A percentile compares a stretch with the other conserved stretches of the same genome.
These are phyloP conservation scores for Leuciscus idus DNA, from an alignment of 2,113 vertebrate species.

Conservation along the genomic window DNA sequence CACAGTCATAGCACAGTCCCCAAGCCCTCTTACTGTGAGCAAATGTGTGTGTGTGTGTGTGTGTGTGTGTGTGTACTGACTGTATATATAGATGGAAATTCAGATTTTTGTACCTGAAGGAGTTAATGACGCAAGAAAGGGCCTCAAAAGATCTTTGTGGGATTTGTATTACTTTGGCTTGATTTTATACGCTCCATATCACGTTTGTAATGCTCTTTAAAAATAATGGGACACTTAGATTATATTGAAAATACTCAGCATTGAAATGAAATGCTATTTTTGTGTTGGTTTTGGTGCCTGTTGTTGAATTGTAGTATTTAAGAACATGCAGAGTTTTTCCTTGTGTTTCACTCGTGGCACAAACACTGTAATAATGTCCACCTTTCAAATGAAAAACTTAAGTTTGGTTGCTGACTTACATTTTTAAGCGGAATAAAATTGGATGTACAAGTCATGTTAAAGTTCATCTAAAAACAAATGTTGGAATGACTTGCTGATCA, in stretches of 20 bases:
- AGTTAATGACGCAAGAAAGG: slow-evolving; percentile 23
- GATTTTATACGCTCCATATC: neutral
- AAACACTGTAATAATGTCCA: neutral
- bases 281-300: neutral
- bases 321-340: neutral
- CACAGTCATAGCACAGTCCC: neutral
- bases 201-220: neutral
- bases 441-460: too few relatives aligned
- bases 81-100: slow-evolving; percentile 5
- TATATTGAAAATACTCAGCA: slow-evolving; percentile 22
- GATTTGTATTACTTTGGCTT: slow-evolving; percentile 22
- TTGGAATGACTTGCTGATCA: too few relatives aligned
- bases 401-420: too few relatives aligned
- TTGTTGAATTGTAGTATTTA: neutral
- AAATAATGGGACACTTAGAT: slow-evolving; percentile 20
- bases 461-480: too few relatives aligned
- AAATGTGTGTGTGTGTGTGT: neutral
- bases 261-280: neutral
- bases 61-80: neutral
- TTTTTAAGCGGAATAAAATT: too few relatives aligned
- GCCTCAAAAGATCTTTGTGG: neutral
- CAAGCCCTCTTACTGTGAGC: slow-evolving; percentile 18
- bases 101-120: slow-evolving; percentile 28
- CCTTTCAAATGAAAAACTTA: too few relatives aligned
- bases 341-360: neutral